Evolutionary conservation across 2,888 invertebrate genomes (phyloP).

Genomic region (Dromius quadrimaculatus): DNA sequence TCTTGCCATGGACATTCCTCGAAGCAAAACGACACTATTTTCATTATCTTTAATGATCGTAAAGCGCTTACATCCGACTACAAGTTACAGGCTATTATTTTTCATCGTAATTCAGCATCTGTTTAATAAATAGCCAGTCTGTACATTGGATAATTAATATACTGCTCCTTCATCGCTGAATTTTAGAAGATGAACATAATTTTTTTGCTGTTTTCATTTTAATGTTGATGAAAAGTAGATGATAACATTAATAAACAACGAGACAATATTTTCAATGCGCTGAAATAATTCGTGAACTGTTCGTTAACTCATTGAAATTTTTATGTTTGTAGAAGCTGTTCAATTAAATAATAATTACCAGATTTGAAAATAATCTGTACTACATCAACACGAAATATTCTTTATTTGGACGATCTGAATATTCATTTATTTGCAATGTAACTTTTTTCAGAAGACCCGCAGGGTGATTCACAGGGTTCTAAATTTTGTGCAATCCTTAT

Average conservation of each 20-base stretch:
- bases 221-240: background rate
- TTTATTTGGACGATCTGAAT: constrained; percentile 30
- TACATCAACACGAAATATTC: too few relatives aligned
- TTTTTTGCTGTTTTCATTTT: background rate
- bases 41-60: constrained; percentile 28
- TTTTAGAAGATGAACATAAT: background rate
- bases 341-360: too few relatives aligned
- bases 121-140: constrained; percentile 24
- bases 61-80: constrained; percentile 18
- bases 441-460: constrained; percentile 25
- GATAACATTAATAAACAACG: background rate
- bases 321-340: too few relatives aligned
- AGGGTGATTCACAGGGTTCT: constrained; percentile 15
- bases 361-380: too few relatives aligned
- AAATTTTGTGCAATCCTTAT: constrained; percentile 18
- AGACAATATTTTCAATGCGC: too few relatives aligned
- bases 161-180: background rate
- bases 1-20: too few relatives aligned
- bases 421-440: constrained; percentile 38
- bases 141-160: constrained; percentile 9
- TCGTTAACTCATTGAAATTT: too few relatives aligned
- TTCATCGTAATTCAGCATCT: constrained; percentile 19
- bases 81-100: constrained; percentile 15
- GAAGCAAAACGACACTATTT: constrained; percentile 33
- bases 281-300: too few relatives aligned